Evolutionary conservation across 2,888 invertebrate species (phyloP), one percentile per base, ranked within the genome.

Genomic region (Limnephilus auricula): DNA sequence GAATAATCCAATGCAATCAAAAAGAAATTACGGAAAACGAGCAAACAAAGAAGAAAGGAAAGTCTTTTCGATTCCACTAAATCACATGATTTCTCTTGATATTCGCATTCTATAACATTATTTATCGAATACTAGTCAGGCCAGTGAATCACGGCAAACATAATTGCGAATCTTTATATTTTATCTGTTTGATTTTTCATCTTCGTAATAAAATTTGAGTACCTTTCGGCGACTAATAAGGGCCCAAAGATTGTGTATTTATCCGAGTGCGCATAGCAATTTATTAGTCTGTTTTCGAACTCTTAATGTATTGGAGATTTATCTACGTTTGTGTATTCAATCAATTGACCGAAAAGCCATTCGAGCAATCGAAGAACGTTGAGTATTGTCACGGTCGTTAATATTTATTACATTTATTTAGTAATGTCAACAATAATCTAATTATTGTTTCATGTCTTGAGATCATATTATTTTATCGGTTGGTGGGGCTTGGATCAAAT

Each of bases 281-380:
- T 65, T 87, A 87, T 78, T 37, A 18, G 50, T 86, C 31, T 86
- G 32, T 86, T 84, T n/a, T 84, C 40, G 34, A n/a, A 10, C n/a
- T 25, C 45, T 37, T 37, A 84, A 34, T 83, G 37, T 84, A 40
- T 40, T 37, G 9, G 13, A 10, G 32, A 87, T 65, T 87, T 78
- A 87, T 87, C 87, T 34, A 2, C 32, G 30, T 87, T 65, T 87
- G 87, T 87, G 37, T 87, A 87, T 32, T 87, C 78, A 87, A 87
- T 87, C 65, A 87, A 87, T 87, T 86, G 31, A 65, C 65, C 65
- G 34, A 32, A 87, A 87, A 78, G 65, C 87, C 65, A 87, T 87
- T 65, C 87, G 65, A 87, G 32, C 25, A n/a, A n/a, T 37, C 0
- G 37, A 84, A 84, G 34, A 15, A n/a, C 18, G 37, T 15, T 87